Conservation (phyloP, 2,888 invertebrate species). For the Dasypogon diadema region DNA sequence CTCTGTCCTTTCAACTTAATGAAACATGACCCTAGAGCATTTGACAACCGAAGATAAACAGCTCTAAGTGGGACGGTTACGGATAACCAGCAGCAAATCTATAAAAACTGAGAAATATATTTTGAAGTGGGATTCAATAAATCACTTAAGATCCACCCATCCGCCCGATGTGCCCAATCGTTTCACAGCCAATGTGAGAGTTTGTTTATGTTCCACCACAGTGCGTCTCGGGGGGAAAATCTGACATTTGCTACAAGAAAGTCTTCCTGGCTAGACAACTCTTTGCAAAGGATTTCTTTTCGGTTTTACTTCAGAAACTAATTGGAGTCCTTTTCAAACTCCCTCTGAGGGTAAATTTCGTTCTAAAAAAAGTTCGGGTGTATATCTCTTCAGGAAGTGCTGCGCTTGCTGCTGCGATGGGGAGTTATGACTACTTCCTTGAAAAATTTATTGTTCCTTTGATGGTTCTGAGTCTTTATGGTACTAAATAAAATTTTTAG, state of each 20-base stretch:
- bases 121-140: constrained; percentile 12
- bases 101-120: background rate
- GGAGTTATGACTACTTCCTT: background rate
- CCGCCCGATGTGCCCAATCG: background rate
- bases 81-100: background rate
- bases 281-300: background rate
- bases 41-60: background rate
- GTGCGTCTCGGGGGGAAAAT: background rate
- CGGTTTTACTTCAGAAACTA: background rate
- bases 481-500: background rate
- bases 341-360: background rate
- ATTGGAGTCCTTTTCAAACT: background rate
- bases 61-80: background rate
- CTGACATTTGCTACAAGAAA: background rate
- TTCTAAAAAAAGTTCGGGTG: too few relatives aligned
- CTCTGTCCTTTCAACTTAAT: background rate
- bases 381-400: background rate
- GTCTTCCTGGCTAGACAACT: constrained; percentile 24
- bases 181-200: background rate
- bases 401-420: background rate
- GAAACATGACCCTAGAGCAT: background rate
- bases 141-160: constrained; percentile 9
- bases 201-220: constrained; percentile 1
- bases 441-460: background rate
- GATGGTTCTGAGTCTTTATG: background rate